Percentiles rank a stretch among this genome's conserved stretches.
Conservation (phyloP, 2,113 vertebrate species). For the Oceanites oceanicus region DNA sequence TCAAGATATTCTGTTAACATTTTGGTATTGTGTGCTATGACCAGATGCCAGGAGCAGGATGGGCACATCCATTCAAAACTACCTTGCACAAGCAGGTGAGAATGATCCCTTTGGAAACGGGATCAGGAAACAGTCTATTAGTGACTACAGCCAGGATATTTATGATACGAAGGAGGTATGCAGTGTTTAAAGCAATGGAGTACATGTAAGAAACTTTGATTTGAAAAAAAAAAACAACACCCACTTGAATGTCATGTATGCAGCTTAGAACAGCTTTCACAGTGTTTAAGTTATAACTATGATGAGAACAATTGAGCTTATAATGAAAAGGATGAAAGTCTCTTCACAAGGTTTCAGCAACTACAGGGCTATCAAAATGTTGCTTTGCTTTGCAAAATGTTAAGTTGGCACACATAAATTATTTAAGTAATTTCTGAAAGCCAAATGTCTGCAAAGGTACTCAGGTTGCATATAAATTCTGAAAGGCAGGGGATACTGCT, state of each 20-base stretch:
- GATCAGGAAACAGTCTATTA: not conserved
- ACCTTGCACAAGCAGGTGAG: not conserved
- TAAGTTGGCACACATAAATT: not conserved
- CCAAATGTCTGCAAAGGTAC: not conserved
- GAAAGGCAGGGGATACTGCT: not conserved
- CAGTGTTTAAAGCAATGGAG: not conserved
- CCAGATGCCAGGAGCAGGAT: not conserved
- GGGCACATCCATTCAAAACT: not conserved
- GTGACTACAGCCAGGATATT: not conserved
- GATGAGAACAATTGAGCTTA: not conserved
- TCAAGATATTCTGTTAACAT: not conserved
- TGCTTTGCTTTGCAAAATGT: conserved; percentile 32
- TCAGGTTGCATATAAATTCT: conserved; percentile 16
- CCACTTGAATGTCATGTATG: not conserved
- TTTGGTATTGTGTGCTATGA: not conserved
- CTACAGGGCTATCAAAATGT: not conserved
- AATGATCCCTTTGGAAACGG: not conserved
- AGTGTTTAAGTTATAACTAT: not conserved
- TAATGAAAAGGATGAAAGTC: not conserved
- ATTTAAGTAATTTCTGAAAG: conserved; percentile 29
- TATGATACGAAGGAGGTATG: not conserved
- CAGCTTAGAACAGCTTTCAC: not conserved
- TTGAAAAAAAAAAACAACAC: not conserved
- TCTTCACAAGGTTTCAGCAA: not conserved
- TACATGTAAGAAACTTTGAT: not conserved